phyloP scores from a whole-genome alignment of 2,888 invertebrate species.

The Icerya purchasi region DNA sequence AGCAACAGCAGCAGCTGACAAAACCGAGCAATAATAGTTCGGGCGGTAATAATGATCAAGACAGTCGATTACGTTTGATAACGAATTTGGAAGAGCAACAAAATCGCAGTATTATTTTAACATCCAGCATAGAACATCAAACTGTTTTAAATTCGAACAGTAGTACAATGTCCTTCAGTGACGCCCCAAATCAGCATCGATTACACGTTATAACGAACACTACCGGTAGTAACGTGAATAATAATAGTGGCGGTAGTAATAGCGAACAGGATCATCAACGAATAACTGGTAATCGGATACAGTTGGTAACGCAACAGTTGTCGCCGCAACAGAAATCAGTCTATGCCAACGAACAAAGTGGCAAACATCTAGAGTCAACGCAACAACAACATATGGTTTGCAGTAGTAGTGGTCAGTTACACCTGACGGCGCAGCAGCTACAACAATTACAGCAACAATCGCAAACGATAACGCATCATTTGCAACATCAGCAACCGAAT shows the following conservation, averaged over 20 bases:
- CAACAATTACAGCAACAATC: slow-evolving; percentile 11
- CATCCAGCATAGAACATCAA: slow-evolving; percentile 10
- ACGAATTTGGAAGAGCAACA: slow-evolving; percentile 14
- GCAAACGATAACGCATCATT: slow-evolving; percentile 1
- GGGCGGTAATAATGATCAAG: background rate
- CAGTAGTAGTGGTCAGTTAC: too few relatives aligned
- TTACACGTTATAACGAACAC: background rate
- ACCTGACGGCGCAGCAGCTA: background rate
- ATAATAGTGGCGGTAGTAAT: background rate
- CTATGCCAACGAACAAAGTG: too few relatives aligned
- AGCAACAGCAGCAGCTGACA: background rate
- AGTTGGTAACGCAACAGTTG: slow-evolving; percentile 2
- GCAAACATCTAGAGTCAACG: too few relatives aligned
- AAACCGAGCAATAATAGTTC: background rate
- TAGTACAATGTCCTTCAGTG: slow-evolving; percentile 8
- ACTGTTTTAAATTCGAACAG: slow-evolving; percentile 2
- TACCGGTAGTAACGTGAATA: background rate
- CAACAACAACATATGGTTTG: too few relatives aligned
- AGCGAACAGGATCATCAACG: slow-evolving; percentile 9
- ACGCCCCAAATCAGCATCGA: slow-evolving; percentile 2
- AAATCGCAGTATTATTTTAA: slow-evolving; percentile 17
- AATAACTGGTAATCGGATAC: slow-evolving; percentile 3
- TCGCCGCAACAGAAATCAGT: too few relatives aligned
- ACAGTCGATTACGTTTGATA: slow-evolving; percentile 2
- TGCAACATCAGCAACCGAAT: slow-evolving; percentile 13